A percentile compares a stretch with the other conserved stretches of the same genome.
phyloP scores from a whole-genome alignment of 2,797 vertebrate species.

The Alauda arvensis region DNA sequence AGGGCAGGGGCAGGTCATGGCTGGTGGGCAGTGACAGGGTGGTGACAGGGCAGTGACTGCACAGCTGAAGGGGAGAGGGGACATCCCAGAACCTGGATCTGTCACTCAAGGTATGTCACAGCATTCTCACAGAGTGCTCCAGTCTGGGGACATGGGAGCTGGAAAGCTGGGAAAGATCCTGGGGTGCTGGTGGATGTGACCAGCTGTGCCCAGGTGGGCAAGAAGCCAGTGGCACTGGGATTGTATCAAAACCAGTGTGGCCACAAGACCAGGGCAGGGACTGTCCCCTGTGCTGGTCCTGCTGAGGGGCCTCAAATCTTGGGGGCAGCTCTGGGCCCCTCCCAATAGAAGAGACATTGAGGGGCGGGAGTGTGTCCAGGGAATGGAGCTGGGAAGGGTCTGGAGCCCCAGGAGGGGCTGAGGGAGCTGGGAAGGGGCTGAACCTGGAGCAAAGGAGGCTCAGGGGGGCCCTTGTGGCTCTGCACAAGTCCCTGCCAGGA shows the following conservation, averaged over 20 bases:
- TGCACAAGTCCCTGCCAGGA: neutral
- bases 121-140: neutral
- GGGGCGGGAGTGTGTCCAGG: neutral
- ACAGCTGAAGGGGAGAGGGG: neutral
- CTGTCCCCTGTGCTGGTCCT: neutral
- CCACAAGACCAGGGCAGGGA: neutral
- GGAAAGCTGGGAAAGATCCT: neutral
- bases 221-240: neutral
- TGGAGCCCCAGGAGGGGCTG: neutral
- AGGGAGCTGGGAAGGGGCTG: neutral
- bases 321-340: neutral
- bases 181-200: neutral
- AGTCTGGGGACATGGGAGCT: neutral
- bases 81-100: neutral
- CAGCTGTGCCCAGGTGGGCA: neutral
- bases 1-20: neutral
- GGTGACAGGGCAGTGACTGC: neutral
- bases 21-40: neutral
- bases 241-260: neutral
- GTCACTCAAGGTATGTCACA: neutral
- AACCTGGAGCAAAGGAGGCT: neutral
- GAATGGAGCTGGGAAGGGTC: neutral
- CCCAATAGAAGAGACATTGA: accelerated
- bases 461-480: neutral
- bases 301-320: no score